Evolutionary conservation across 2,888 invertebrate species (phyloP).

Genomic region (Lacanobia wlatinum): DNA sequence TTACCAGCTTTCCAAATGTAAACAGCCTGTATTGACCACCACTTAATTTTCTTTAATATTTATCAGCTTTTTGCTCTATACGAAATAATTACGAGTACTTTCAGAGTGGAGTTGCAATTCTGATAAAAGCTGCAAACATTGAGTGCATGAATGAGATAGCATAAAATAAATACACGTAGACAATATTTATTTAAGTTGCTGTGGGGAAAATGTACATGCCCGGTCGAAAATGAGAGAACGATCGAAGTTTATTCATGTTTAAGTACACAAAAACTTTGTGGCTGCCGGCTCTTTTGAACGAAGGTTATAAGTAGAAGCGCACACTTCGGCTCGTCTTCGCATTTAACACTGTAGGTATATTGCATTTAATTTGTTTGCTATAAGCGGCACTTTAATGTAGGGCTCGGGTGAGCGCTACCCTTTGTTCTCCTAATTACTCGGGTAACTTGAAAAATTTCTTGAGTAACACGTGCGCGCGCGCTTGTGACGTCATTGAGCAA

Average conservation of each 20-base stretch:
- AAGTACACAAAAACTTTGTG: conserved; percentile 45
- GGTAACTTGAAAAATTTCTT: conserved; percentile 65
- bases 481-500: conserved; percentile 55
- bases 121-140: conserved; percentile 46
- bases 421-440: conserved; percentile 82
- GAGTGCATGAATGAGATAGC: conserved; percentile 59
- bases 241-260: conserved; percentile 26
- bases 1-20: conserved; percentile 4
- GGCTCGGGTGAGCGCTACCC: conserved; percentile 78
- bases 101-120: conserved; percentile 33
- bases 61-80: conserved; percentile 21
- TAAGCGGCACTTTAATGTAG: conserved; percentile 85
- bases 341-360: conserved; percentile 80
- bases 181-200: conserved; percentile 46
- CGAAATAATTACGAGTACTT: conserved; percentile 40
- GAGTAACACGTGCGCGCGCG: conserved; percentile 68
- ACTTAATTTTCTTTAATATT: conserved; percentile 37
- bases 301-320: conserved; percentile 75
- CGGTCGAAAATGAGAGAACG: conserved; percentile 1
- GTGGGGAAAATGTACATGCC: conserved; percentile 6
- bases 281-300: conserved; percentile 60
- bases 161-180: conserved; percentile 49
- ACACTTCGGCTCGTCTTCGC: conserved; percentile 81
- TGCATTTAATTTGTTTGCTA: conserved; percentile 84
- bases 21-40: conserved; percentile 20